phyloP scores from a whole-genome alignment of 2,113 vertebrate genomes.

The Eurypyga helias region DNA sequence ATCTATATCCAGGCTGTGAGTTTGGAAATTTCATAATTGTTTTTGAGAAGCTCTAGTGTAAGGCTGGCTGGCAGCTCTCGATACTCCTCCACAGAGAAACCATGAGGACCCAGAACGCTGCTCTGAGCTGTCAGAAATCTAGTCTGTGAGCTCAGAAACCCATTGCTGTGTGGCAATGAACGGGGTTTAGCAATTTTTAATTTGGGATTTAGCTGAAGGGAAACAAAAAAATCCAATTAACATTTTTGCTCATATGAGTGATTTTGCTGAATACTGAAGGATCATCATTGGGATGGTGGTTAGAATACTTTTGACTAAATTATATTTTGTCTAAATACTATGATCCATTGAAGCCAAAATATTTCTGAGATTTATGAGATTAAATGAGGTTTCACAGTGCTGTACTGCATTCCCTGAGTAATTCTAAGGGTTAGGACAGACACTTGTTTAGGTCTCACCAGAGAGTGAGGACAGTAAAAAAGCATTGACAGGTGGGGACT shows the following conservation, averaged over 20 bases:
- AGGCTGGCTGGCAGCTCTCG: not conserved
- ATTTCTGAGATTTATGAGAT: constrained; percentile 42
- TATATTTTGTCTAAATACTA: constrained; percentile 15
- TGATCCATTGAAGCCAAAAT: not conserved
- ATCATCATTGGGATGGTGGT: not conserved
- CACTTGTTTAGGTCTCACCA: not conserved
- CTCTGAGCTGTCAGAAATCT: constrained; percentile 9
- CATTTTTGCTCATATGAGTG: constrained; percentile 17
- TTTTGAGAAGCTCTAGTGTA: not conserved
- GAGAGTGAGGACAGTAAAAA: not conserved
- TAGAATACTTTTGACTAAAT: constrained; percentile 9
- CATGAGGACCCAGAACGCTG: not conserved
- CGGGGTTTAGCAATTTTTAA: constrained; percentile 24
- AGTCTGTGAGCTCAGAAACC: not conserved
- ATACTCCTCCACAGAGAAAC: not conserved
- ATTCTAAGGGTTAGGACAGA: not conserved
- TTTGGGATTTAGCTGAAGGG: constrained; percentile 21
- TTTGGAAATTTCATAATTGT: constrained; percentile 28
- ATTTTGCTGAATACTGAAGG: constrained; percentile 22
- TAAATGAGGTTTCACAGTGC: constrained; percentile 8
- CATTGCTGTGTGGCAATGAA: not conserved
- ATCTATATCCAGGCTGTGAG: not conserved
- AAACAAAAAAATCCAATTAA: constrained; percentile 33
- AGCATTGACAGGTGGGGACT: not conserved
- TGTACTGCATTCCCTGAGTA: not conserved